A percentile compares a stretch with the other conserved stretches of the same genome.
Evolutionary conservation across 2,888 invertebrate genomes (phyloP).

Genomic region (Oscheius myriophilus): DNA sequence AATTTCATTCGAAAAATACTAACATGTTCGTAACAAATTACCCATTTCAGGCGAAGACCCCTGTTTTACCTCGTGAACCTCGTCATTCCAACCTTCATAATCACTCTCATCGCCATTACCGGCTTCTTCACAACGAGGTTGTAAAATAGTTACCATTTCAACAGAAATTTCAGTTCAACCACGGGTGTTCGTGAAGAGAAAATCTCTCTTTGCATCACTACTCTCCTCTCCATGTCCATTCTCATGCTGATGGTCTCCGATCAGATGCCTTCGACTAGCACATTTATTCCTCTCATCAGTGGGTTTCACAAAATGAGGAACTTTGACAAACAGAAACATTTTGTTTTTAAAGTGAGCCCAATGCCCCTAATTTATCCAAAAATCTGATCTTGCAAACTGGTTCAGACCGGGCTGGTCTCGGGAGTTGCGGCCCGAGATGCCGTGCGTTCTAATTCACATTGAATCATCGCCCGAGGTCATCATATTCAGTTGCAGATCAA

Average conservation of each 20-base stretch:
- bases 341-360: background rate
- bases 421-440: conserved; percentile 50
- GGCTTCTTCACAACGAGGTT: conserved; percentile 52
- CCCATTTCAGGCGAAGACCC: conserved; percentile 38
- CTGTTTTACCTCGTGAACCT: conserved; percentile 49
- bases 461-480: conserved; percentile 54
- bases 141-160: background rate
- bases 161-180: conserved; percentile 34
- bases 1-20: conserved; percentile 9
- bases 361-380: no score
- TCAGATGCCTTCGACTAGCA: conserved; percentile 72
- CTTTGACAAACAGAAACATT: background rate
- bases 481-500: conserved; percentile 57
- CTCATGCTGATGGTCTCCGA: conserved; percentile 72
- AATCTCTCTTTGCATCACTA: conserved; percentile 69
- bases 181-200: conserved; percentile 41
- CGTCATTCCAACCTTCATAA: conserved; percentile 58
- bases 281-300: conserved; percentile 72
- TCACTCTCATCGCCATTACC: conserved; percentile 69
- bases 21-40: background rate
- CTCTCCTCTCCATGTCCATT: conserved; percentile 72
- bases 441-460: conserved; percentile 54
- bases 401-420: conserved; percentile 47
- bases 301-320: conserved; percentile 33
- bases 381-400: conserved; percentile 33